Conservation (phyloP, 2,797 vertebrate genomes). For the Chiloscyllium punctatum region DNA sequence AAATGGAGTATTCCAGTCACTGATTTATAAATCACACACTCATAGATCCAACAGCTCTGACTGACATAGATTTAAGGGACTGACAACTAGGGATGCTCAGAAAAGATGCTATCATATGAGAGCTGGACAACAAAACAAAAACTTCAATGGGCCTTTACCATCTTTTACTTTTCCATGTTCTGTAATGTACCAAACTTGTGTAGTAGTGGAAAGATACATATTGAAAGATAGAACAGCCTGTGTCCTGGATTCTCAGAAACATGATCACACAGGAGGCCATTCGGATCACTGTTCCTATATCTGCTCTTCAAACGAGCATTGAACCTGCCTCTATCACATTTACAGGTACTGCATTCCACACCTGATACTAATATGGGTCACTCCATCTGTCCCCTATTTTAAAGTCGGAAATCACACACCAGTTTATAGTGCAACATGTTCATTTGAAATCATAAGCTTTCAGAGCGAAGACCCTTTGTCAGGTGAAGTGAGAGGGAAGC, state of each 20-base stretch:
- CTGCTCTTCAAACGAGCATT: too few species aligned
- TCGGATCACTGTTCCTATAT: too few species aligned
- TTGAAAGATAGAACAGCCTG: background rate
- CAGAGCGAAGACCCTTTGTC: too few species aligned
- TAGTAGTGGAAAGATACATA: background rate
- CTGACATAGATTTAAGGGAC: background rate
- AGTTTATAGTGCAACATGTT: too few species aligned
- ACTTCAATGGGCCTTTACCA: background rate
- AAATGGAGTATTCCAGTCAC: background rate
- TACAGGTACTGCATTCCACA: too few species aligned
- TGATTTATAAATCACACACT: background rate
- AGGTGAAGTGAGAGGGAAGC: too few species aligned
- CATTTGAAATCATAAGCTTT: too few species aligned
- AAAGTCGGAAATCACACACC: too few species aligned
- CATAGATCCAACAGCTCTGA: background rate
- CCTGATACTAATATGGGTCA: background rate
- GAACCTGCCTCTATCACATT: too few species aligned
- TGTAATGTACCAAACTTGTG: background rate
- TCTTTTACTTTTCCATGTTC: background rate
- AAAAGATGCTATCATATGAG: background rate
- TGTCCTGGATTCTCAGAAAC: background rate
- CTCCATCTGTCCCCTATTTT: background rate
- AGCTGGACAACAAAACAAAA: background rate
- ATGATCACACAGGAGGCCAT: too few species aligned
- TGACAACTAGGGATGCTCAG: background rate